Conservation (phyloP, 2,797 vertebrate genomes). For the Sebastes kiyomatsui region DNA sequence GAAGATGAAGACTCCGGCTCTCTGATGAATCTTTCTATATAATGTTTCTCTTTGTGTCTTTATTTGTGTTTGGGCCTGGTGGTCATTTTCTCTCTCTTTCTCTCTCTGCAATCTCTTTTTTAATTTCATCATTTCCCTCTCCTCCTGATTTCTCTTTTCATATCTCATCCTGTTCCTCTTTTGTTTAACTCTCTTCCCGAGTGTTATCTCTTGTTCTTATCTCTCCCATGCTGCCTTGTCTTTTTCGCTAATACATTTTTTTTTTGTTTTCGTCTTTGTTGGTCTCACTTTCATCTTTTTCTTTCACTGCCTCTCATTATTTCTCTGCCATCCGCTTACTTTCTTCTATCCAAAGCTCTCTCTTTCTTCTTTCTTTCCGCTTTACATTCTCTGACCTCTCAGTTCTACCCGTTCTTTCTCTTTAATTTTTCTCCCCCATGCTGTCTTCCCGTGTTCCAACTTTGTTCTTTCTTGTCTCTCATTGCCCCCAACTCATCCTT, state of each 20-base stretch:
- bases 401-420: background rate
- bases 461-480: background rate
- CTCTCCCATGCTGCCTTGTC: background rate
- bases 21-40: background rate
- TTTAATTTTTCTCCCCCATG: background rate
- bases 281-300: background rate
- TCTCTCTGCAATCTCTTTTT: background rate
- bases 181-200: background rate
- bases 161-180: background rate
- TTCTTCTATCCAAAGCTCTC: background rate
- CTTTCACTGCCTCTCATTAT: background rate
- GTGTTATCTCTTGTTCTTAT: background rate
- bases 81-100: background rate
- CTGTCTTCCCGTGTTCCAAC: background rate
- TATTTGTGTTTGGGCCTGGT: background rate
- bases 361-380: background rate
- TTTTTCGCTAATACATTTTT: background rate
- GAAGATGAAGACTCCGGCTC: background rate
- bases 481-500: background rate
- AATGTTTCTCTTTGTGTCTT: background rate
- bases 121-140: background rate
- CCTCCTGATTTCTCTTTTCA: background rate
- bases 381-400: background rate
- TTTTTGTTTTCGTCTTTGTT: background rate
- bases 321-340: background rate